These are phyloP conservation scores for Nephrotoma guestfalica DNA, from an alignment of 2,888 invertebrate species.

Conservation along the genomic window DNA sequence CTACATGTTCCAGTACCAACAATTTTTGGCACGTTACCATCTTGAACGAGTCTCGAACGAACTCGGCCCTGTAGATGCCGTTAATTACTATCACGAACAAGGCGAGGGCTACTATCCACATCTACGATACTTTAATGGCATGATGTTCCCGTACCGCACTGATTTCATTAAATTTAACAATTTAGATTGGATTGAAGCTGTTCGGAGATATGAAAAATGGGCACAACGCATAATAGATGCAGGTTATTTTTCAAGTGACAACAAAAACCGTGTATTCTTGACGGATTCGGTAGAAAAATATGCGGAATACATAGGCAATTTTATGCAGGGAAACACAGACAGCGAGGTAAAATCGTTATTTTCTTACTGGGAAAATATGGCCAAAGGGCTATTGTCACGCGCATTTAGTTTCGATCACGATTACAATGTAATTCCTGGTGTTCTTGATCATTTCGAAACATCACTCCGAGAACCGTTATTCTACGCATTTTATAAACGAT, in stretches of 20 bases:
- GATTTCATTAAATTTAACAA: slow-evolving; percentile 22
- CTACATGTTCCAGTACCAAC: slow-evolving; percentile 50
- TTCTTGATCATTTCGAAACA: slow-evolving; percentile 48
- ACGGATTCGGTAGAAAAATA: slow-evolving; percentile 25
- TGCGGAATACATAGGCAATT: slow-evolving; percentile 36
- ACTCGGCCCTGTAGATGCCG: slow-evolving; percentile 43
- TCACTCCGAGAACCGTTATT: slow-evolving; percentile 58
- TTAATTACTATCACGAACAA: slow-evolving; percentile 41
- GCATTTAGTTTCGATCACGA: slow-evolving; percentile 22
- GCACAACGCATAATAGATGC: slow-evolving; percentile 43
- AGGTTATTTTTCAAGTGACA: slow-evolving; percentile 34
- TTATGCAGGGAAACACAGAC: slow-evolving; percentile 39
- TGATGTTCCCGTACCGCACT: slow-evolving; percentile 49
- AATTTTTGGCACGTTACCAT: slow-evolving; percentile 52
- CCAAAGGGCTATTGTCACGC: slow-evolving; percentile 39
- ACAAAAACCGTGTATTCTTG: slow-evolving; percentile 21
- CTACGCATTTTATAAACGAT: slow-evolving; percentile 50
- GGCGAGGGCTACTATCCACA: slow-evolving; percentile 47
- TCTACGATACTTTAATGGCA: slow-evolving; percentile 46
- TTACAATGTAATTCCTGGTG: slow-evolving; percentile 23
- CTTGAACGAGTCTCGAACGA: slow-evolving; percentile 51
- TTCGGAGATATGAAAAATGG: slow-evolving; percentile 39
- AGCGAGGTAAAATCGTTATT: slow-evolving; percentile 38
- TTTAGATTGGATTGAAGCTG: slow-evolving; percentile 22
- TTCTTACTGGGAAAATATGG: slow-evolving; percentile 35